phyloP scores from a whole-genome alignment of 2,888 invertebrate genomes.

The Melipona bicolor region DNA sequence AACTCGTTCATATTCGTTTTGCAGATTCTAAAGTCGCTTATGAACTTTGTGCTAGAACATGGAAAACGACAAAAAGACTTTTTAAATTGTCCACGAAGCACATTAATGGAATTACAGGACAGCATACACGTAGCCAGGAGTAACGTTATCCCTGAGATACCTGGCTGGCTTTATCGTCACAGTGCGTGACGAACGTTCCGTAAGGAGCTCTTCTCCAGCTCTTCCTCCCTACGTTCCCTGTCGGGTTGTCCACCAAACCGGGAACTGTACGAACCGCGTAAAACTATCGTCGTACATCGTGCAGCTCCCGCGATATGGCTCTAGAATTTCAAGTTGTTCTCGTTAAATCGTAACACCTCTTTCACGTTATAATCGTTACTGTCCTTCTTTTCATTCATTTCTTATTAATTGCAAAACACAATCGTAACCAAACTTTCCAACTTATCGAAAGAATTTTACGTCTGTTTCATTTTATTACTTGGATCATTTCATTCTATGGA shows the following conservation, averaged over 20 bases:
- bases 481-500: too few species aligned
- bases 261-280: slow-evolving; percentile 21
- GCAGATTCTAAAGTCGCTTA: neutral
- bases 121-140: slow-evolving; percentile 65
- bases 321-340: neutral
- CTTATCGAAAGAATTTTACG: neutral
- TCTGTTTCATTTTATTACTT: neutral
- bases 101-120: slow-evolving; percentile 71
- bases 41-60: too few species aligned
- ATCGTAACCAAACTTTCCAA: slow-evolving; percentile 4
- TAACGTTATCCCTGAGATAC: slow-evolving; percentile 81
- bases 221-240: slow-evolving; percentile 17
- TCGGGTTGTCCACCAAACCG: slow-evolving; percentile 19
- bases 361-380: neutral
- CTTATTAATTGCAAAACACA: slow-evolving; percentile 13
- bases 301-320: neutral
- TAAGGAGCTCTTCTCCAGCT: slow-evolving; percentile 41
- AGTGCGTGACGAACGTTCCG: slow-evolving; percentile 79
- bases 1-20: too few species aligned
- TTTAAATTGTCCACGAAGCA: neutral
- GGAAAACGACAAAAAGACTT: neutral
- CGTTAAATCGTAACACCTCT: neutral
- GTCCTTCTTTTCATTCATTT: slow-evolving; percentile 1
- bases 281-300: slow-evolving; percentile 19
- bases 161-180: slow-evolving; percentile 79